Evolutionary conservation across 2,888 invertebrate genomes (phyloP), one percentile per base, ranked within the genome.

Genomic region (Trileptium ribeirensis): DNA sequence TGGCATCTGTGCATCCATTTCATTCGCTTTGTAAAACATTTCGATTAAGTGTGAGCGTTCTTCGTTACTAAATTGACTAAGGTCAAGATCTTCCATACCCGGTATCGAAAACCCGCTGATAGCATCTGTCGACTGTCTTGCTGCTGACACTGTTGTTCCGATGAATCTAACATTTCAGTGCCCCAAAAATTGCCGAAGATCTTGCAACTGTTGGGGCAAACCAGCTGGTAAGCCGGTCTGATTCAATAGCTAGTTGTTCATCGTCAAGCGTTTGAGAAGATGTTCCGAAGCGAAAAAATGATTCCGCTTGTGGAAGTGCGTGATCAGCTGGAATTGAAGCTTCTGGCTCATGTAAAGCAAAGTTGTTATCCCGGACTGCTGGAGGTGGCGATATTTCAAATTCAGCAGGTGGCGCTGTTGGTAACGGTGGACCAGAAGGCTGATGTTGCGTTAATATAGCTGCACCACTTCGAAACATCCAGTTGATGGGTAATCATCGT

Each of bases 21-120:
- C 82, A 33, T 67, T 37, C 24, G 82, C 82, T 38, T 82, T 82
- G 29, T n/a, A 31, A 74, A 81, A 77, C 82, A 82, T 82, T 31
- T 79, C 75, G 1, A 82, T 31, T n/a, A 82, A 37, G 36, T 82
- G 82, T 24, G 8, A 37, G 1, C 81, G 33, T 51, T 82, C 82
- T 51, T 82, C 80, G 34, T 81, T 64, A 33, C 67, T 77, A 64
- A 82, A 82, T 37, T 67, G 64, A 51, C 67, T 67, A 38, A 82
- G n/a, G 74, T 82, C 82, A 39, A 82, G 33, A 34, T 75, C 80
- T 3, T 64, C 74, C 67, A 82, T 79, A 1, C 82, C 82, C 0
- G 75, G 75, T 2, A 80, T 15, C 51, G 24, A 15, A 15, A 24
- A 24, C 51, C 8, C 8, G 8, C 24, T 24, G 51, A 8, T 51